A percentile compares a stretch with the other conserved stretches of the same genome.
Conservation (phyloP, 2,113 vertebrate species). For the Cettia cetti region DNA sequence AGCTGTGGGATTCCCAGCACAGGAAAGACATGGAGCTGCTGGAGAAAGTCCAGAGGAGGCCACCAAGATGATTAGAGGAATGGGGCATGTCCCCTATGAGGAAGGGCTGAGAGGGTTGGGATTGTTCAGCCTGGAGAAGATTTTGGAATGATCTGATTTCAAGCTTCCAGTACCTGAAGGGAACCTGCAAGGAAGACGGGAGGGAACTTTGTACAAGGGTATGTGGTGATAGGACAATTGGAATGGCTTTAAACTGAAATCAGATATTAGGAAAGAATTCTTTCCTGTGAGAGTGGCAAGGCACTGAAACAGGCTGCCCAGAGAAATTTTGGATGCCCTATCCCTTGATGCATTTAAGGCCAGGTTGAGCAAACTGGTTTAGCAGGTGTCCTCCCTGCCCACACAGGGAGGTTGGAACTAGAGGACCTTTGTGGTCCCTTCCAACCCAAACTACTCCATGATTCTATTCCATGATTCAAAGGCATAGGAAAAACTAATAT, state of each 20-base stretch:
- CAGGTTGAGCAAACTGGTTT: neutral
- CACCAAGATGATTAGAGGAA: neutral
- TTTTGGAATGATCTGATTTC: neutral
- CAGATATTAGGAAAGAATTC: neutral
- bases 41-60: neutral
- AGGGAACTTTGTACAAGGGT: neutral
- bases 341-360: neutral
- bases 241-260: neutral
- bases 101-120: neutral
- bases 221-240: neutral
- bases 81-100: neutral
- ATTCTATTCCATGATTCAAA: neutral
- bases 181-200: neutral
- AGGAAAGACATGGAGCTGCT: neutral
- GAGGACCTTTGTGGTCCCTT: neutral
- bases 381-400: neutral
- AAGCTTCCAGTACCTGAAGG: neutral
- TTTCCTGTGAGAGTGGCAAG: neutral
- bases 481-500: neutral
- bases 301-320: neutral
- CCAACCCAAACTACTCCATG: neutral
- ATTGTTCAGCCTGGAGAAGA: neutral
- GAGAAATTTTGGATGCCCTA: neutral
- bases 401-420: accelerated
- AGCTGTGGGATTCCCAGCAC: neutral